These are phyloP conservation scores for Timema cristinae DNA, from an alignment of 2,888 invertebrate genomes.

Conservation along the genomic window DNA sequence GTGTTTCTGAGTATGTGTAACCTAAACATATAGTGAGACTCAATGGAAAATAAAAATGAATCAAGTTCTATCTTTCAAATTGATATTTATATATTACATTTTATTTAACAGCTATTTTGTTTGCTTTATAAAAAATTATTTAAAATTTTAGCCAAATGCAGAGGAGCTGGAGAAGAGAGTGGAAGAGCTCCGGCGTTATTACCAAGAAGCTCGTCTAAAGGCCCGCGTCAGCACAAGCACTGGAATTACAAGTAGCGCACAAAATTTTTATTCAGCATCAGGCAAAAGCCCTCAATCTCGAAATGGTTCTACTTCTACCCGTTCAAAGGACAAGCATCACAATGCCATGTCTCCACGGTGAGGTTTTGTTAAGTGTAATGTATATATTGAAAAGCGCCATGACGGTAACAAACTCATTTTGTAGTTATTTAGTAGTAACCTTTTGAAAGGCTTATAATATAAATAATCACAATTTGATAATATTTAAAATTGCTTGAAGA, in stretches of 20 bases:
- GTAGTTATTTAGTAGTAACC: background rate
- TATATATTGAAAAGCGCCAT: background rate
- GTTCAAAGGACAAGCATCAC: constrained; percentile 35
- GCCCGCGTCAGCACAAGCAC: constrained; percentile 37
- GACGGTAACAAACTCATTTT: background rate
- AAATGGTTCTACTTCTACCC: constrained; percentile 62
- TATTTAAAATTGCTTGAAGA: background rate
- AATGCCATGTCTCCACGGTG: constrained; percentile 17
- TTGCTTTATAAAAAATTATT: background rate
- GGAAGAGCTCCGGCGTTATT: constrained; percentile 66
- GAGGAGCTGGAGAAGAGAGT: constrained; percentile 71
- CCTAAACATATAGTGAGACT: background rate
- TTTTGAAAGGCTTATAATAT: background rate
- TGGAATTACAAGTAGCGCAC: background rate
- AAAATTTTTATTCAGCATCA: constrained; percentile 35
- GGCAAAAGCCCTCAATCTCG: constrained; percentile 50
- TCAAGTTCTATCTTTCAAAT: background rate
- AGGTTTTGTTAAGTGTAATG: constrained; percentile 18
- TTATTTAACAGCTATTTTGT: background rate
- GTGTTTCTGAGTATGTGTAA: background rate
- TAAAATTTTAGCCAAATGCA: constrained; percentile 54
- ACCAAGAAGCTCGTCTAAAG: constrained; percentile 60
- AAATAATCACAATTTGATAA: background rate
- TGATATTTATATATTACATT: no score
- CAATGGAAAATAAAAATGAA: background rate